A percentile compares a stretch with the other conserved stretches of the same genome.
phyloP scores from a whole-genome alignment of 2,113 vertebrate species.

The Nematolebias whitei region DNA sequence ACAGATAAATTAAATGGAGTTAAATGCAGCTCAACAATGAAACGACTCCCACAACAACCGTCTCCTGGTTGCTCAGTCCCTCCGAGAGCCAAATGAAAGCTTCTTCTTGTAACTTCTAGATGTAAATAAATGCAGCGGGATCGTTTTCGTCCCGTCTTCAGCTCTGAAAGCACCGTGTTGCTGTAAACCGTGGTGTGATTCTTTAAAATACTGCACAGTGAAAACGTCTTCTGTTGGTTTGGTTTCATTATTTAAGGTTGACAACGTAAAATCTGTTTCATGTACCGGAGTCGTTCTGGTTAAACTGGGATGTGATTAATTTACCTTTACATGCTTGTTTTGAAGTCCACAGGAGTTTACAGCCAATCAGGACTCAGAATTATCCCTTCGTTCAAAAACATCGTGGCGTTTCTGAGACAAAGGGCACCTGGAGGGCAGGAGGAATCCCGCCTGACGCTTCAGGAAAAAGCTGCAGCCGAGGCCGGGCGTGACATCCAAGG shows the following conservation, averaged over 20 bases:
- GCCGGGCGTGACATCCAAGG: conserved; percentile 35
- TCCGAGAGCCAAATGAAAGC: background rate
- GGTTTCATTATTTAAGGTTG: background rate
- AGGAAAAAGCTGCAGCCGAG: conserved; percentile 2
- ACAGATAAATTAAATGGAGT: too few species aligned
- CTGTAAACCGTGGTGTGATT: background rate
- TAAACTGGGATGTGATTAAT: background rate
- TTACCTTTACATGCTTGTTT: conserved; percentile 4
- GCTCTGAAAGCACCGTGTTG: conserved; percentile 3
- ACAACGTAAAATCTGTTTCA: too few species aligned
- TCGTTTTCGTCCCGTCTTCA: too few species aligned
- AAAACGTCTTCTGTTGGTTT: conserved; percentile 10
- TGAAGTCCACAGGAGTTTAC: conserved; percentile 1
- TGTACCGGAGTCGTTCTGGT: background rate
- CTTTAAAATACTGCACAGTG: conserved; percentile 15
- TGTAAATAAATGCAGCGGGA: too few species aligned
- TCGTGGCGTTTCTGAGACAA: background rate
- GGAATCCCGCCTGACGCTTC: conserved; percentile 22
- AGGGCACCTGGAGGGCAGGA: conserved; percentile 31
- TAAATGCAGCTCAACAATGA: too few species aligned
- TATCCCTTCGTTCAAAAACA: conserved; percentile 17
- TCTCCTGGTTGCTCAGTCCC: too few species aligned
- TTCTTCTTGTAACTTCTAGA: too few species aligned
- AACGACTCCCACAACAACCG: too few species aligned
- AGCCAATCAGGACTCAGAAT: conserved; percentile 18